phyloP scores from a whole-genome alignment of 2,888 invertebrate genomes.

The Ctenicera cuprea region DNA sequence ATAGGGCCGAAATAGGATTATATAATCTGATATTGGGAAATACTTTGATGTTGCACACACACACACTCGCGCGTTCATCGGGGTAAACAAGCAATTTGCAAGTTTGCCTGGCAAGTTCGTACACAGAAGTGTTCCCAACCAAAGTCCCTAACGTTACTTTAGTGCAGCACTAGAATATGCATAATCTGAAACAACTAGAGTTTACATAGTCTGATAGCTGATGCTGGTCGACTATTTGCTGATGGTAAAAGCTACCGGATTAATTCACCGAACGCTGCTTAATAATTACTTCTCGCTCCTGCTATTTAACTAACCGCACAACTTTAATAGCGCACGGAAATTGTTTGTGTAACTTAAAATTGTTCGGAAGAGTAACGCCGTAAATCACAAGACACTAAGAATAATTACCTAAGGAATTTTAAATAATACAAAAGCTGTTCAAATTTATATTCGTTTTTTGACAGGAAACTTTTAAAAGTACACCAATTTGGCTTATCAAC shows the following conservation, averaged over 20 bases:
- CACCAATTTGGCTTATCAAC: not conserved
- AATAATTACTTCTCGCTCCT: conserved; percentile 27
- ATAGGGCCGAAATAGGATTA: conserved; percentile 34
- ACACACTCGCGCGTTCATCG: conserved; percentile 37
- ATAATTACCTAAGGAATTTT: not conserved
- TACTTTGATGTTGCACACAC: conserved; percentile 49
- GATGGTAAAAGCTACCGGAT: conserved; percentile 33
- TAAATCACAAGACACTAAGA: conserved; percentile 14
- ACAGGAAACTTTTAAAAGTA: not conserved
- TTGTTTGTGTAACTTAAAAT: conserved; percentile 23
- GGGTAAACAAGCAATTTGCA: conserved; percentile 52
- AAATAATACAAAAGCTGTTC: not conserved
- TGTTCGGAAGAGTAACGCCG: conserved; percentile 14
- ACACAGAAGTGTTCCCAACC: conserved; percentile 36
- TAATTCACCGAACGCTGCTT: conserved; percentile 19
- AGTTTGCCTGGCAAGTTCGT: conserved; percentile 41
- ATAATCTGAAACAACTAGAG: conserved; percentile 46
- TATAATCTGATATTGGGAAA: conserved; percentile 39
- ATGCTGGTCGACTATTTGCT: conserved; percentile 31
- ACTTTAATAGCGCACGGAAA: conserved; percentile 11
- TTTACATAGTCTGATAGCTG: conserved; percentile 45
- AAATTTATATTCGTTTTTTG: not conserved
- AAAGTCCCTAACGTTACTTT: conserved; percentile 37
- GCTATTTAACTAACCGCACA: conserved; percentile 14
- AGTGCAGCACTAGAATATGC: conserved; percentile 47